Conservation (phyloP, 1,140 invertebrate genomes). For the Macrobrachium nipponense region DNA sequence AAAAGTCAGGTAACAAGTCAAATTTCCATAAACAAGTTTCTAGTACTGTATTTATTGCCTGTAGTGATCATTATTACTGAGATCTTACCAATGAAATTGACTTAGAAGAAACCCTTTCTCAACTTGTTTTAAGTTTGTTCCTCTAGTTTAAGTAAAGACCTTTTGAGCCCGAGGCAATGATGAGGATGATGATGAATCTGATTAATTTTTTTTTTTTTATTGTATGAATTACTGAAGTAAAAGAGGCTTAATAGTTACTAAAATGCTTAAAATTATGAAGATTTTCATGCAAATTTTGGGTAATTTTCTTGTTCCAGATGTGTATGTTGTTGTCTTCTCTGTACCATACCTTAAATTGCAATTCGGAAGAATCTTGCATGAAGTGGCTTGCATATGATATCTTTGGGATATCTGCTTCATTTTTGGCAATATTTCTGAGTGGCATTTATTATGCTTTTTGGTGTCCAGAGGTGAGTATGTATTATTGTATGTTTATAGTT, state of each 20-base stretch:
- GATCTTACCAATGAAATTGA: no score
- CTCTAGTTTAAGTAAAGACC: no score
- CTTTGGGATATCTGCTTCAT: slow-evolving; percentile 90
- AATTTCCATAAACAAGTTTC: not conserved
- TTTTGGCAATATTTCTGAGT: slow-evolving; percentile 93
- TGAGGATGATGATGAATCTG: no score
- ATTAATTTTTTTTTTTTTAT: no score
- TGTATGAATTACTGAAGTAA: no score
- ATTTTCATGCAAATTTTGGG: no score
- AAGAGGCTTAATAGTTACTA: not conserved
- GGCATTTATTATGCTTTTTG: slow-evolving; percentile 97
- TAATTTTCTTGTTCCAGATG: slow-evolving; percentile 75
- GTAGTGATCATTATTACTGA: no score
- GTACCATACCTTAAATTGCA: slow-evolving; percentile 95
- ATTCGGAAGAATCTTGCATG: slow-evolving; percentile 87
- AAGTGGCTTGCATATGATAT: slow-evolving; percentile 91
- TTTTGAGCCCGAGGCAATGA: no score
- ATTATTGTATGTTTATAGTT: not conserved
- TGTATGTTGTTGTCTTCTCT: slow-evolving; percentile 93
- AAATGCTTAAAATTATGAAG: not conserved
- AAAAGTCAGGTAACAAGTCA: not conserved
- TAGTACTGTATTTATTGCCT: no score
- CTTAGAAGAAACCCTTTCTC: no score
- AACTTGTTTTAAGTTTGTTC: no score
- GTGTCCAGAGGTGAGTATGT: slow-evolving; percentile 78